A percentile compares a stretch with the other conserved stretches of the same genome.
Evolutionary conservation across 2,888 invertebrate genomes (phyloP).

Genomic region (Aricia artaxerxes): DNA sequence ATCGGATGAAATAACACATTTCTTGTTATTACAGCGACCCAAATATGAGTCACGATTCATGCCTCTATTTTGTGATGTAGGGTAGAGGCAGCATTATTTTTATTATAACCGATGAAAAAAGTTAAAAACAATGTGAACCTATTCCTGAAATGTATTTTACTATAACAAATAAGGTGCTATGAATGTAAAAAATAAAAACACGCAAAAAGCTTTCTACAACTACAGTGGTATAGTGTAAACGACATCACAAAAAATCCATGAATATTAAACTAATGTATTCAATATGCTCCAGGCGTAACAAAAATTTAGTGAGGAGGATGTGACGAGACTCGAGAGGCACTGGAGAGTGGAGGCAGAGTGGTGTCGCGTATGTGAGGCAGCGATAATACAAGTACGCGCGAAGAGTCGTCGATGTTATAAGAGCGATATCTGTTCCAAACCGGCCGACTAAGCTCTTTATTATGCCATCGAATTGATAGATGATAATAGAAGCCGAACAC

Average conservation of each 20-base stretch:
- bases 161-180: too few relatives aligned
- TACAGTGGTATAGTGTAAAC: neutral
- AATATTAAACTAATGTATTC: constrained; percentile 13
- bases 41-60: neutral
- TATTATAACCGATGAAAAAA: neutral
- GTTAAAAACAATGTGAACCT: neutral
- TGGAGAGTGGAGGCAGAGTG: neutral
- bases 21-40: constrained; percentile 12
- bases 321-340: neutral
- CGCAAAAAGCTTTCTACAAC: neutral
- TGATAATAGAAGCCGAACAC: constrained; percentile 25
- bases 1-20: constrained; percentile 3
- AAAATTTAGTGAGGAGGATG: constrained; percentile 4
- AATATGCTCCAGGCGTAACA: neutral
- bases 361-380: constrained; percentile 28
- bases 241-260: neutral
- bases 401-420: constrained; percentile 18
- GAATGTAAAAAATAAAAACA: neutral
- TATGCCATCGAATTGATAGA: constrained; percentile 29
- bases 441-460: constrained; percentile 19
- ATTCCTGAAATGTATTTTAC: too few relatives aligned
- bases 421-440: constrained; percentile 27
- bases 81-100: neutral
- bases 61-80: neutral
- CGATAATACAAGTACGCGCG: constrained; percentile 31